These are phyloP conservation scores for Bombus superbus DNA, from an alignment of 1,140 invertebrate species.

Conservation along the genomic window DNA sequence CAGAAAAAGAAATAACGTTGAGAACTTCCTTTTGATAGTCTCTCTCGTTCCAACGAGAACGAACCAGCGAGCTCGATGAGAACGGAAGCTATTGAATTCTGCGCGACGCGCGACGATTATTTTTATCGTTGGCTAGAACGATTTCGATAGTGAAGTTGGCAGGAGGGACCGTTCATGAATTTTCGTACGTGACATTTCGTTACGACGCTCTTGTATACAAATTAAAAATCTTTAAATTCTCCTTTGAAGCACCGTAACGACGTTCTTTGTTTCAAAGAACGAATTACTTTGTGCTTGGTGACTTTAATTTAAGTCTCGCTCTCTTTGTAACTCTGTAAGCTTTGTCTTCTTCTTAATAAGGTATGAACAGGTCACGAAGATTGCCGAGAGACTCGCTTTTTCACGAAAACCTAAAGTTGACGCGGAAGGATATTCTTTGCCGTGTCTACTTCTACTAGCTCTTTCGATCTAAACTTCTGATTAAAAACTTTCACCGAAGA, in stretches of 20 bases:
- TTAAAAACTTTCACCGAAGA: not conserved
- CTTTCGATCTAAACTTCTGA: not conserved
- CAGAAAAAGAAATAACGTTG: too few relatives aligned
- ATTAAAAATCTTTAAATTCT: not conserved
- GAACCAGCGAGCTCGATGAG: too few relatives aligned
- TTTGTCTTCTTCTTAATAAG: slow-evolving; percentile 32
- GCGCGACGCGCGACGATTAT: not conserved
- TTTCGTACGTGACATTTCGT: not conserved
- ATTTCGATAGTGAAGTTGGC: too few relatives aligned
- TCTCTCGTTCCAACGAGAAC: too few relatives aligned
- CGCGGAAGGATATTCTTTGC: not conserved
- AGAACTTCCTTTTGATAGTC: not conserved
- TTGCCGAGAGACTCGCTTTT: not conserved
- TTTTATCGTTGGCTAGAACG: not conserved
- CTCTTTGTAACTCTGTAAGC: slow-evolving; percentile 23
- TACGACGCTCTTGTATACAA: not conserved
- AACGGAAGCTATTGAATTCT: not conserved
- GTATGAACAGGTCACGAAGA: slow-evolving; percentile 10
- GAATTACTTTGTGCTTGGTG: slow-evolving; percentile 6
- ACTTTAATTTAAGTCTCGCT: slow-evolving; percentile 35
- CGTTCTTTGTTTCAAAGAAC: slow-evolving; percentile 14
- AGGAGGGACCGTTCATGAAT: not conserved
- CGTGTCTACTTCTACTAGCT: too few relatives aligned
- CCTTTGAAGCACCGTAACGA: not conserved
- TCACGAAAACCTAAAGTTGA: not conserved